Base-by-base conservation (phyloP, 2,797 vertebrate species). In the Potorous gilbertii region DNA sequence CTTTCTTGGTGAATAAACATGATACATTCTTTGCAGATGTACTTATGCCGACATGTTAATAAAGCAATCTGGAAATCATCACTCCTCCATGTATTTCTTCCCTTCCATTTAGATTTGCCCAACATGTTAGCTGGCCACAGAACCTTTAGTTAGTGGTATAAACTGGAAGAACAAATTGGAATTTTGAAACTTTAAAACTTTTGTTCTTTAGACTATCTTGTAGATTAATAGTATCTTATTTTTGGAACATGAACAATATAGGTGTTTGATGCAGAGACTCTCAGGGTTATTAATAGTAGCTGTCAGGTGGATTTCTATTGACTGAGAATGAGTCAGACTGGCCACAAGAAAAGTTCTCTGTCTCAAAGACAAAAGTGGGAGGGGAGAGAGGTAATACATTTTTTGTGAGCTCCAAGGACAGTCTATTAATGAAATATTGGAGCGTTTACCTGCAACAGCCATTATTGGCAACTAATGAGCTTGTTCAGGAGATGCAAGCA, bases 241-340 rank as follows among this genome's bases (percentile, higher is more conserved):
- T 98, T 98, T 98, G 98, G 98, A 96, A 98, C 56, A 95, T 92
- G 89, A 96, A 98, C 97, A 87, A 96, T 95, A 96, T 55, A 95
- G 96, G 94, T 97, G 96, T 97, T 97, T 98, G 8, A 0, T 96
- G 92, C 96, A 95, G 56, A 97, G 92, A 27, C 62, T 97, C 95
- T 98, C 98, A 98, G 97, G 96, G 95, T 98, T 98, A 98, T 98
- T 98, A 98, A 98, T 98, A 97, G 97, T 97, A 98, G 93, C 94
- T 98, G 98, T 97, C 98, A 98, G 95, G 46, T 94, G 55, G 92
- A 93, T 31, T 97, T 96, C 95, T 98, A 97, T 97, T 96, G 98
- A 97, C 94, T 94, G 95, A 93, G 93, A 95, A 96, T 98, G 98
- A 98, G 96, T 99, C 98, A 98, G 91, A 52, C 52, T 93, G 87